Evolutionary conservation across 2,888 invertebrate genomes (phyloP).

Genomic region (Blastobasis adustella): DNA sequence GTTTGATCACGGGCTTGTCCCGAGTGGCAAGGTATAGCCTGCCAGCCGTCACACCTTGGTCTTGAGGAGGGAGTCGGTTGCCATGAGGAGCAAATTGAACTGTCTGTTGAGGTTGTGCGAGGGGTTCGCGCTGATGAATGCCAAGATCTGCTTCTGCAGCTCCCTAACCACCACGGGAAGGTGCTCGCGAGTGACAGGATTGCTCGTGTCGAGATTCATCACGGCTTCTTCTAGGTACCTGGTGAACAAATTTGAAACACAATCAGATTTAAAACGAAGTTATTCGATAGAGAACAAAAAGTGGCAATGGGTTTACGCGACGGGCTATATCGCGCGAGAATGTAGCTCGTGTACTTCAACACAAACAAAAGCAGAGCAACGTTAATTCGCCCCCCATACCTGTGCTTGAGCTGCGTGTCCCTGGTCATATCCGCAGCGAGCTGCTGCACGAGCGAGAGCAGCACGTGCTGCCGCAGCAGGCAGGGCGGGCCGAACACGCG

Average conservation of each 20-base stretch:
- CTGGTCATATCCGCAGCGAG: conserved; percentile 90
- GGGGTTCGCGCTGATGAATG: conserved; percentile 80
- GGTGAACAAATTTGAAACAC: conserved; percentile 15
- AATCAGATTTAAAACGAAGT: too few relatives aligned
- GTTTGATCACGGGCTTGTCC: too few relatives aligned
- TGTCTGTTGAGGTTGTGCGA: conserved; percentile 77
- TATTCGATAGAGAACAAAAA: too few relatives aligned
- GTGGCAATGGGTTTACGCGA: too few relatives aligned
- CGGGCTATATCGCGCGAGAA: too few relatives aligned
- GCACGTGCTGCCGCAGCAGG: conserved; percentile 87
- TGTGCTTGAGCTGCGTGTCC: conserved; percentile 76
- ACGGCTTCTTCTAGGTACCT: conserved; percentile 93
- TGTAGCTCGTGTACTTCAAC: too few relatives aligned
- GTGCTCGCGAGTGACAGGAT: conserved; percentile 88
- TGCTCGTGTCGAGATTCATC: conserved; percentile 83
- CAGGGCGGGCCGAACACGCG: conserved; percentile 85
- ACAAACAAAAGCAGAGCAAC: too few relatives aligned
- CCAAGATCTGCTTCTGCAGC: conserved; percentile 82
- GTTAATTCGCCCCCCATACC: conserved; percentile 20
- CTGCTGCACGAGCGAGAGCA: conserved; percentile 95
- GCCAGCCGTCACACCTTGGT: conserved; percentile 35
- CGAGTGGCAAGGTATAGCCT: too few relatives aligned
- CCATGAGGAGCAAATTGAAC: conserved; percentile 84
- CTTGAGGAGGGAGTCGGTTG: conserved; percentile 74
- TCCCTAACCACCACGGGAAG: conserved; percentile 85